Conservation (phyloP, 2,113 vertebrate genomes). For the Oxygymnocypris stewartii region DNA sequence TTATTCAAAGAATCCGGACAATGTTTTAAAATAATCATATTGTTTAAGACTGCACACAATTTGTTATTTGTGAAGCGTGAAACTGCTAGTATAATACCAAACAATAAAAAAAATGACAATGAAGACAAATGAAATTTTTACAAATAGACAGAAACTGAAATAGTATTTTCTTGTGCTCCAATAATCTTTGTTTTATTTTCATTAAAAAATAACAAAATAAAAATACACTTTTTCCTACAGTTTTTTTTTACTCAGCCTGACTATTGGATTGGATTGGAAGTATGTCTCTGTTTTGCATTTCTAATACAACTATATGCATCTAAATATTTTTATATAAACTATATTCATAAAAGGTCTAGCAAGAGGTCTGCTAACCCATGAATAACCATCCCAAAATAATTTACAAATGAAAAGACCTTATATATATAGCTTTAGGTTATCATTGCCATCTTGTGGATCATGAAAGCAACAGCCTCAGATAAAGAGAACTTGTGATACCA, state of each 20-base stretch:
- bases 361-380: background rate
- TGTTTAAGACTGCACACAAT: background rate
- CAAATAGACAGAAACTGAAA: no score
- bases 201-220: no score
- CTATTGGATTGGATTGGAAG: background rate
- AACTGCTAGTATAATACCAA: no score
- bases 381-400: background rate
- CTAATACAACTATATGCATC: background rate
- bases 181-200: no score
- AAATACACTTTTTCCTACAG: no score
- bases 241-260: no score
- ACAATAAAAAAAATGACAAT: no score
- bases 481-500: background rate
- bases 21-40: background rate
- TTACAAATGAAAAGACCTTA: background rate
- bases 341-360: background rate
- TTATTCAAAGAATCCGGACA: background rate
- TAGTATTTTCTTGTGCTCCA: no score
- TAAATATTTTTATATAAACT: background rate
- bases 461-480: slow-evolving; percentile 8
- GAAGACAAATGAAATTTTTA: no score
- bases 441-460: slow-evolving; percentile 22
- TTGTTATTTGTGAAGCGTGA: background rate
- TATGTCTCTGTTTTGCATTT: background rate
- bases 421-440: background rate